phyloP scores from a whole-genome alignment of 2,888 invertebrate species.

The Stenotaenia linearis region DNA sequence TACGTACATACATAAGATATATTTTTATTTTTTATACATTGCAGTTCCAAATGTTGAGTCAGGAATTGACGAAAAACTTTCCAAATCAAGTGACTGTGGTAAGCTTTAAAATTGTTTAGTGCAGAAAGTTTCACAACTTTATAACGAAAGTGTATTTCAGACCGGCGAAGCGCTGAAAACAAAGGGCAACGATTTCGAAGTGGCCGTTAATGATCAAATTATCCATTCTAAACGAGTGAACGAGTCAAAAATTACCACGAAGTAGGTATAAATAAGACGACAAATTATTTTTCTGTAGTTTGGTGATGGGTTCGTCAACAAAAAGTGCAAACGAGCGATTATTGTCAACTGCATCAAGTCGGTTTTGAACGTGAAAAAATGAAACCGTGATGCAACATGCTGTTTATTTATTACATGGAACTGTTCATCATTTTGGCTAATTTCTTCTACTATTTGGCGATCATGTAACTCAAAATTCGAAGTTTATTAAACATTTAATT shows the following conservation, averaged over 20 bases:
- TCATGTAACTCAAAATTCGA: too few relatives aligned
- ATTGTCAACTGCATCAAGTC: background rate
- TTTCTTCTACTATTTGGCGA: too few relatives aligned
- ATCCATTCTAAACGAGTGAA: background rate
- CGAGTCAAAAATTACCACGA: too few relatives aligned
- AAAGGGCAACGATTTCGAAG: background rate
- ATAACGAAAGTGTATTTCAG: background rate
- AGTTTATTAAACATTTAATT: too few relatives aligned
- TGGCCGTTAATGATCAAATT: background rate
- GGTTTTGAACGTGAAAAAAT: background rate
- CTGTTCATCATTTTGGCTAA: too few relatives aligned
- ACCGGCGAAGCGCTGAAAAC: background rate
- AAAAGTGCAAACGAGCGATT: background rate
- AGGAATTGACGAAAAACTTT: background rate
- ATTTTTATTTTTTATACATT: background rate
- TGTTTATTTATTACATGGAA: too few relatives aligned
- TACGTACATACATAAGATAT: too few relatives aligned
- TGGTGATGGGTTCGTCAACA: background rate
- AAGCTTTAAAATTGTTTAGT: too few relatives aligned
- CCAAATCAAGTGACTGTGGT: background rate
- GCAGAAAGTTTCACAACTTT: background rate
- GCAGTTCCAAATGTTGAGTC: background rate
- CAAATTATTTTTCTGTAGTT: background rate
- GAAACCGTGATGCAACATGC: too few relatives aligned
- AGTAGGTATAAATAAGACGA: too few relatives aligned